Conservation (phyloP, 1,140 invertebrate genomes). For the Apis laboriosa region DNA sequence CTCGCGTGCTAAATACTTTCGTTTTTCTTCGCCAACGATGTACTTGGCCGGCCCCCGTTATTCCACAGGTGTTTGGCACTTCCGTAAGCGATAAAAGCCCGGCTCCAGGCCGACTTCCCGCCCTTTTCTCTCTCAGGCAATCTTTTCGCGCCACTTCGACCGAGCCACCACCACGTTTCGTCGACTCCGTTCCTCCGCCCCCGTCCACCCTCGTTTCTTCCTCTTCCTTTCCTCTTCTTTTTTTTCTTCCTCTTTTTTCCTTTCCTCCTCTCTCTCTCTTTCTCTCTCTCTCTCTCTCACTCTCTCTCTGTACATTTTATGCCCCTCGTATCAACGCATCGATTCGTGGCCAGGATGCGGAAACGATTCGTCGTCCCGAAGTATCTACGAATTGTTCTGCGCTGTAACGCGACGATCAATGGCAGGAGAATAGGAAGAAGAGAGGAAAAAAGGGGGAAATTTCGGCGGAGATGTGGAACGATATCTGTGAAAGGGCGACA, state of each 20-base stretch:
- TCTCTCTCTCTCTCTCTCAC: too few species aligned
- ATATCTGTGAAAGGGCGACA: too few species aligned
- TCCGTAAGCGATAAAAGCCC: slow-evolving; percentile 80
- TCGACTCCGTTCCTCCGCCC: slow-evolving; percentile 24
- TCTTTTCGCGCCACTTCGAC: slow-evolving; percentile 71
- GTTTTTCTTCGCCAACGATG: slow-evolving; percentile 78
- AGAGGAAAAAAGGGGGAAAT: not conserved
- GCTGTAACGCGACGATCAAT: not conserved
- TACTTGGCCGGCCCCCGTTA: slow-evolving; percentile 78
- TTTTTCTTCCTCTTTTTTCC: not conserved
- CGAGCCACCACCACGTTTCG: slow-evolving; percentile 23
- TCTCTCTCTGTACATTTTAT: slow-evolving; percentile 5
- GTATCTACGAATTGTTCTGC: slow-evolving; percentile 42
- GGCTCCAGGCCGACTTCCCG: slow-evolving; percentile 72
- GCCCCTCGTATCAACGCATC: not conserved
- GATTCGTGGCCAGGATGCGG: slow-evolving; percentile 31
- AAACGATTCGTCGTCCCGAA: slow-evolving; percentile 38
- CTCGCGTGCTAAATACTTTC: slow-evolving; percentile 71
- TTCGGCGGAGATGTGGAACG: slow-evolving; percentile 36
- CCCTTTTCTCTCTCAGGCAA: slow-evolving; percentile 69
- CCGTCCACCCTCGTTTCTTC: slow-evolving; percentile 24
- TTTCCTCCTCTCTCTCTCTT: not conserved
- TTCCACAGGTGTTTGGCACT: slow-evolving; percentile 82
- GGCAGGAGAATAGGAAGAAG: not conserved
- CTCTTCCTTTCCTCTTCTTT: not conserved